A percentile compares a stretch with the other conserved stretches of the same genome.
Evolutionary conservation across 35 echinoderm and acorn worm species (phyloP).

Genomic region (Strongylocentrotus purpuratus): DNA sequence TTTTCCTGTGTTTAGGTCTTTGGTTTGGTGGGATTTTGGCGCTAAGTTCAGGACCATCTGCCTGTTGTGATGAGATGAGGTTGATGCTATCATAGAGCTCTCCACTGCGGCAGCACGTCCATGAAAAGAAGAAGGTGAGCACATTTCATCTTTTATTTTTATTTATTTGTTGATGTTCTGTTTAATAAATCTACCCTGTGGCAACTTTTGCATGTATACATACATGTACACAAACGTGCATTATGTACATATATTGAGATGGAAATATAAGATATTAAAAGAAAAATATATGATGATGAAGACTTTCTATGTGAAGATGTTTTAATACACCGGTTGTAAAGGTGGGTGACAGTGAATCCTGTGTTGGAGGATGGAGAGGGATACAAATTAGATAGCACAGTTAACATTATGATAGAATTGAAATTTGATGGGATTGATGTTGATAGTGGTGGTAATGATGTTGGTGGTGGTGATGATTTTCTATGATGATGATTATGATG

Average conservation of each 20-base stretch:
- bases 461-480: neutral
- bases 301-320: neutral
- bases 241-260: neutral
- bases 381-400: too few species aligned
- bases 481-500: neutral
- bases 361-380: too few species aligned
- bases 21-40: conserved; percentile 7
- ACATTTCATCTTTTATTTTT: neutral
- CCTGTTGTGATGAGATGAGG: neutral
- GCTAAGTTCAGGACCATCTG: neutral
- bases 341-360: too few species aligned
- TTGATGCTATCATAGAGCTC: neutral
- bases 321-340: too few species aligned
- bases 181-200: neutral
- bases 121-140: conserved; percentile 35
- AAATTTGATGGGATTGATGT: neutral
- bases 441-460: conserved; percentile 30
- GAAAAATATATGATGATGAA: neutral
- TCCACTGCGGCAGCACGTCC: conserved; percentile 6
- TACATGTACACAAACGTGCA: neutral
- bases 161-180: neutral
- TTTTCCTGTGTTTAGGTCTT: neutral
- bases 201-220: too few species aligned
- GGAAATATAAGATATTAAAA: neutral
- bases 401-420: neutral